Evolutionary conservation across 2,888 invertebrate species (phyloP), one percentile per base, ranked within the genome.

Genomic region (Cerceris rybyensis): DNA sequence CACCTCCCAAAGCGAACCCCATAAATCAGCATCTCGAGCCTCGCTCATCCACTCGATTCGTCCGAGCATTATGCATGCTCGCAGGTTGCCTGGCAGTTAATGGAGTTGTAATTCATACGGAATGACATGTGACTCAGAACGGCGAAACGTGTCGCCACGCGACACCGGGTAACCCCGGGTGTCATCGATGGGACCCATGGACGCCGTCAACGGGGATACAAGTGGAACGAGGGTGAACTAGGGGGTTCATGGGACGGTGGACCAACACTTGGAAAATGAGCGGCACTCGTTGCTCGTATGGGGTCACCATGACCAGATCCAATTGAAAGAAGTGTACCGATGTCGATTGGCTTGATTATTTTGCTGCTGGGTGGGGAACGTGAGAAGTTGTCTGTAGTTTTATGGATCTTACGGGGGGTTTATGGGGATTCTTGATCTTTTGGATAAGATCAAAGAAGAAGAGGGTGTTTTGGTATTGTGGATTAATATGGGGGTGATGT

Each of bases 61-160:
- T 28, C 14, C 13, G 4, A 9, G 54, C 70, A 82, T 82, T 83
- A 81, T 82, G 75, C 75, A 79, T 72, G 72, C 75, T 71, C 68
- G 75, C 79, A 75, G 80, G 75, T 75, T 71, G 74, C 70, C 39
- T 13, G 4, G 50, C 59, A 57, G 79, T 84, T 89, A 90, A 90
- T 90, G 88, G 87, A 87, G 89, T 87, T 87, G 89, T 89, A 89
- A 90, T 90, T 89, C 85, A 83, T 78, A 80, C 70, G 76, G 83
- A 81, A 84, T 75, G 83, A 84, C 84, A 83, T 84, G 85, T 87
- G 86, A 87, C 77, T 87, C 86, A 86, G 88, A 76, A 81, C 71
- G 76, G 71, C 67, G 83, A 70, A 88, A 84, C 85, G 86, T 85
- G 89, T 81, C 87, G 90, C 85, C 88, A 88, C 87, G 84, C 81